These are phyloP conservation scores for Zaprionus ornatus DNA, from an alignment of 1,140 invertebrate species.

Conservation along the genomic window DNA sequence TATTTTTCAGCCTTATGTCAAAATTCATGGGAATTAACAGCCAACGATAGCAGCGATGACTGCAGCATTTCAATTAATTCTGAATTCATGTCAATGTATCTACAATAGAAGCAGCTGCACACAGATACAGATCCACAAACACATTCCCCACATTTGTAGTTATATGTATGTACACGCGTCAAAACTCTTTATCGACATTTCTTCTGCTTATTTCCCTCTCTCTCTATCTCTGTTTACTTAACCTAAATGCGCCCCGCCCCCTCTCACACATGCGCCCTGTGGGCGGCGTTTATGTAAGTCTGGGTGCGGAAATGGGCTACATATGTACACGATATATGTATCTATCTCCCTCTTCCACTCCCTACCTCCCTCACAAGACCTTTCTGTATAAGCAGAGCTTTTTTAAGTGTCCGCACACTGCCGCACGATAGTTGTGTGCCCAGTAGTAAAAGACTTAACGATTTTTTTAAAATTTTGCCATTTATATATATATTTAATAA, in stretches of 20 bases:
- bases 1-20: conserved; percentile 66
- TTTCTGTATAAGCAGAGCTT: conserved; percentile 65
- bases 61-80: conserved; percentile 79
- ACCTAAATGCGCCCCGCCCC: conserved; percentile 59
- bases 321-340: conserved; percentile 43
- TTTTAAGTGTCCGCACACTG: conserved; percentile 53
- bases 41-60: conserved; percentile 66
- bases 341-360: not conserved
- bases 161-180: conserved; percentile 15
- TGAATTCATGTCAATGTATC: conserved; percentile 67
- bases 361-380: conserved; percentile 8
- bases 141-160: conserved; percentile 6
- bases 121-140: conserved; percentile 26
- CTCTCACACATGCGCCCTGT: conserved; percentile 2
- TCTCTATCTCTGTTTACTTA: conserved; percentile 62
- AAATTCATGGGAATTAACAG: conserved; percentile 77
- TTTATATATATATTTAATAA: conserved; percentile 79
- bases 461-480: conserved; percentile 80
- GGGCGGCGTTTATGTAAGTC: conserved; percentile 61
- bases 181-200: conserved; percentile 70
- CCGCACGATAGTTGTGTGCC: conserved; percentile 11
- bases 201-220: conserved; percentile 12
- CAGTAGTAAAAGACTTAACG: conserved; percentile 17
- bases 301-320: conserved; percentile 73
- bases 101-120: conserved; percentile 28